Conservation (phyloP, 2,113 vertebrate species). For the Passer domesticus region DNA sequence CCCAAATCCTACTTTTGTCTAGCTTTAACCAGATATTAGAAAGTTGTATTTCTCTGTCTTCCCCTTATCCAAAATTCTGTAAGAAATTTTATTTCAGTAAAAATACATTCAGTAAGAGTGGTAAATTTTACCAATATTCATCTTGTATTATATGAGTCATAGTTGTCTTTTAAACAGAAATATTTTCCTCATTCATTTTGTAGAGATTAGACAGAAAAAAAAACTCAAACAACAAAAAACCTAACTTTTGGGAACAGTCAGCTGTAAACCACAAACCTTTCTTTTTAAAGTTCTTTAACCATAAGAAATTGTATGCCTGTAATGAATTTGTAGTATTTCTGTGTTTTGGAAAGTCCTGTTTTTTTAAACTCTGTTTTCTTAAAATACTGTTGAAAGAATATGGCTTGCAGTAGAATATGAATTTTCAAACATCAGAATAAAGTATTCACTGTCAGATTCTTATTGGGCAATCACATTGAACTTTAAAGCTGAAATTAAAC, state of each 20-base stretch:
- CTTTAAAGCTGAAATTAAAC: neutral
- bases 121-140: neutral
- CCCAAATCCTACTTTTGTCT: neutral
- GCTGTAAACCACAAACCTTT: neutral
- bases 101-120: neutral
- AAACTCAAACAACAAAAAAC: no score
- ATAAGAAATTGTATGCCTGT: neutral
- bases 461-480: neutral
- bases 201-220: neutral
- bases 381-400: neutral
- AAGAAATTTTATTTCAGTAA: neutral
- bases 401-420: neutral
- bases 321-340: neutral
- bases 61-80: neutral
- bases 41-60: neutral
- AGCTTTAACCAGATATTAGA: neutral
- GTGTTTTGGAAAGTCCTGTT: neutral
- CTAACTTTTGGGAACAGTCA: neutral
- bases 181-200: neutral
- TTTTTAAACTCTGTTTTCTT: neutral
- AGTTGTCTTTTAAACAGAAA: neutral
- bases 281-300: neutral
- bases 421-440: neutral
- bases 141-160: neutral
- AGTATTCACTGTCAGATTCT: neutral